Conservation (phyloP, 2,888 invertebrate genomes). For the Agonum fuliginosum region DNA sequence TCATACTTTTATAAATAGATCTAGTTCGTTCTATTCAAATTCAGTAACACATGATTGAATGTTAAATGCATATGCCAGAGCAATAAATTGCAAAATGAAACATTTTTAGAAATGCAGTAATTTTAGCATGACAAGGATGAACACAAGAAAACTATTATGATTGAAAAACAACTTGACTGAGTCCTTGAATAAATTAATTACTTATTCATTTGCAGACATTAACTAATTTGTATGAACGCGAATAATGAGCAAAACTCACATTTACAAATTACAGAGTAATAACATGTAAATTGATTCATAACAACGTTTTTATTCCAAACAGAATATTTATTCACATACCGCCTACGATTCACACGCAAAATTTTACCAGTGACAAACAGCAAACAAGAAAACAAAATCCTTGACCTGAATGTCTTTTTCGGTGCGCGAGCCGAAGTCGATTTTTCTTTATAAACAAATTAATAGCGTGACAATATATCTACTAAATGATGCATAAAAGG, state of each 20-base stretch:
- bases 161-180: conserved; percentile 51
- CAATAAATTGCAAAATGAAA: conserved; percentile 1
- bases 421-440: background rate
- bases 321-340: background rate
- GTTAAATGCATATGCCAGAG: conserved; percentile 3
- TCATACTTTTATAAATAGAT: conserved; percentile 39
- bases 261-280: conserved; percentile 33
- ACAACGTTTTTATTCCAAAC: conserved; percentile 17
- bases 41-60: conserved; percentile 33
- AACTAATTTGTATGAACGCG: conserved; percentile 37
- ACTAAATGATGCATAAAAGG: conserved; percentile 31
- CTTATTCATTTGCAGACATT: conserved; percentile 51
- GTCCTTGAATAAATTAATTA: conserved; percentile 54
- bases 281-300: conserved; percentile 40
- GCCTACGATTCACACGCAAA: conserved; percentile 10
- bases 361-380: conserved; percentile 29
- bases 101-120: conserved; percentile 15
- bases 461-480: conserved; percentile 28
- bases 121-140: conserved; percentile 34
- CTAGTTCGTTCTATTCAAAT: conserved; percentile 31
- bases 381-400: conserved; percentile 27
- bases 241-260: conserved; percentile 36
- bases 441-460: conserved; percentile 38
- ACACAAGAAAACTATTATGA: conserved; percentile 42
- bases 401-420: conserved; percentile 24